Conservation (phyloP, 2,113 vertebrate genomes). For the Psittacula cyanocephala region DNA sequence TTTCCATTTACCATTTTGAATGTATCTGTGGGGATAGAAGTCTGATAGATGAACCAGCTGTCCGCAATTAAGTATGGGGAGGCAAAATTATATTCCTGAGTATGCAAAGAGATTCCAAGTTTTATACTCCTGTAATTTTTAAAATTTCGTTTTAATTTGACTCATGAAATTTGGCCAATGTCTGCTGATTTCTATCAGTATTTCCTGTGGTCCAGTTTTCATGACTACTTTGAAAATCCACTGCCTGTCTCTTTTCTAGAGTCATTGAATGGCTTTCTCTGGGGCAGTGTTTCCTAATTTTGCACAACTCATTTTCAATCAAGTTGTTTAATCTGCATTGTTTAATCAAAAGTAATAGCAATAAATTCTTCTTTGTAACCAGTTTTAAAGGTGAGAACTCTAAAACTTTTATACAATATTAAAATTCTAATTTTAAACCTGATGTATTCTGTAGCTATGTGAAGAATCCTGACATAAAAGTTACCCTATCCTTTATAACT, state of each 20-base stretch:
- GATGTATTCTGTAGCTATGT: neutral
- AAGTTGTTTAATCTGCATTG: neutral
- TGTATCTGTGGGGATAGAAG: neutral
- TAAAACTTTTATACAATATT: neutral
- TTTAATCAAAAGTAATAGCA: neutral
- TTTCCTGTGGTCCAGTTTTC: neutral
- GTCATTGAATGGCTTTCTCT: neutral
- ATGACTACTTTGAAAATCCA: neutral
- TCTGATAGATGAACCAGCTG: neutral
- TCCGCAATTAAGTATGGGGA: neutral
- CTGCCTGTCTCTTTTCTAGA: neutral
- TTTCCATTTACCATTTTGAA: neutral
- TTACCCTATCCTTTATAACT: neutral
- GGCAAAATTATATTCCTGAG: neutral
- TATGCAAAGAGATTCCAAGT: neutral
- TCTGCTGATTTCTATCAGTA: neutral
- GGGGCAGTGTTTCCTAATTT: neutral
- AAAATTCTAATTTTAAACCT: neutral
- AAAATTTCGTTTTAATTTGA: neutral
- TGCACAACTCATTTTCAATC: neutral
- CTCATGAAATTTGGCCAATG: neutral
- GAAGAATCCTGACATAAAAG: neutral
- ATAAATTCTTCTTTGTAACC: neutral
- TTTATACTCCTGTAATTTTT: neutral
- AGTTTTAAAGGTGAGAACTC: neutral